Percentiles rank a stretch among this genome's conserved stretches.
Conservation (phyloP, 2,888 invertebrate species). For the Serrognathus titanus region DNA sequence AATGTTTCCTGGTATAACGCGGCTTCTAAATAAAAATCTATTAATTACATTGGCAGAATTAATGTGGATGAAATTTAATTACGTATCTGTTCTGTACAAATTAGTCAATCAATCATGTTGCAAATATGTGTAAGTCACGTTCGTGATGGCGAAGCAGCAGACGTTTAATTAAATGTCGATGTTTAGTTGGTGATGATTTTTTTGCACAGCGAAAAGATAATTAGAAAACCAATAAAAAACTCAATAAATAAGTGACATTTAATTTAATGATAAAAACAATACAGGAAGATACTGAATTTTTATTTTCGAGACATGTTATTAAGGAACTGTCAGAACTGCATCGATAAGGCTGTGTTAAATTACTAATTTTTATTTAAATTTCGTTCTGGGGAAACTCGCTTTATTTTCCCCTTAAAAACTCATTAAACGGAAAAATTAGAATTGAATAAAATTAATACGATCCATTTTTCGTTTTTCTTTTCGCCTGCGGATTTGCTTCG, state of each 20-base stretch:
- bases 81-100: background rate
- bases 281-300: slow-evolving; percentile 16
- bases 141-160: too few relatives aligned
- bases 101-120: background rate
- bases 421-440: slow-evolving; percentile 26
- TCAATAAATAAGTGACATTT: slow-evolving; percentile 30
- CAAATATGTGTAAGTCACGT: background rate
- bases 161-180: too few relatives aligned
- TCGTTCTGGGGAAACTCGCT: slow-evolving; percentile 17
- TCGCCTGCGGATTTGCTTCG: slow-evolving; percentile 34
- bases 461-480: slow-evolving; percentile 35
- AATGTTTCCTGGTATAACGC: background rate
- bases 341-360: slow-evolving; percentile 29
- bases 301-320: slow-evolving; percentile 19
- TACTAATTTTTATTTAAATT: slow-evolving; percentile 29
- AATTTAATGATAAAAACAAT: slow-evolving; percentile 38
- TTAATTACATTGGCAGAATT: background rate
- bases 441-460: slow-evolving; percentile 37
- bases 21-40: background rate
- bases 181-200: background rate
- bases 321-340: slow-evolving; percentile 30
- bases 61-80: background rate
- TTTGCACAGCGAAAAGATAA: background rate
- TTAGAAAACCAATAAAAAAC: slow-evolving; percentile 14
- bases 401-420: slow-evolving; percentile 17